Evolutionary conservation across 2,888 invertebrate species (phyloP).

Genomic region (Tiliacea aurago): DNA sequence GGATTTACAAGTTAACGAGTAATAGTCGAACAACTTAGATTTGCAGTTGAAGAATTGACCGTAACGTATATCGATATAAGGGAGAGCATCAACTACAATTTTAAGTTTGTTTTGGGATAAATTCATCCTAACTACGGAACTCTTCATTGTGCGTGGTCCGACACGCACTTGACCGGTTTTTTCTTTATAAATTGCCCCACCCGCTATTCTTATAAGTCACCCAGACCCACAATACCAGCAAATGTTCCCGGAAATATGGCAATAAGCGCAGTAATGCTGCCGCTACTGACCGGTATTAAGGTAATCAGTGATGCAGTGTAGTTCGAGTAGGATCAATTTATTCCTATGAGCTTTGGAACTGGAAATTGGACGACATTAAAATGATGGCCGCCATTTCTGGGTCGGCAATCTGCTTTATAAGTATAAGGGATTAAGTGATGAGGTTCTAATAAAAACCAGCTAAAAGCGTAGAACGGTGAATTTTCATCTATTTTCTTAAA

Average conservation of each 20-base stretch:
- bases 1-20: too few relatives aligned
- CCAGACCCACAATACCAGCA: conserved; percentile 2
- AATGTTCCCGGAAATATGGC: conserved; percentile 25
- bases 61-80: too few relatives aligned
- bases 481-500: too few relatives aligned
- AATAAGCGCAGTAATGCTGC: conserved; percentile 27
- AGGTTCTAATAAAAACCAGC: background rate
- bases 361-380: conserved; percentile 10
- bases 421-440: background rate
- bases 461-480: too few relatives aligned
- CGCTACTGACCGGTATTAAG: conserved; percentile 9
- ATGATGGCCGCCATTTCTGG: conserved; percentile 22
- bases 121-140: too few relatives aligned
- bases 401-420: background rate
- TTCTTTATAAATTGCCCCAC: background rate
- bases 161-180: too few relatives aligned
- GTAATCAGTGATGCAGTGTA: conserved; percentile 17
- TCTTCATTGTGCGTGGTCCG: too few relatives aligned
- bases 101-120: too few relatives aligned
- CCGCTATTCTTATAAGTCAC: background rate
- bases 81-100: too few relatives aligned
- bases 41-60: too few relatives aligned
- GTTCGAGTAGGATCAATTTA: conserved; percentile 28
- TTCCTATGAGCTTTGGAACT: conserved; percentile 19
- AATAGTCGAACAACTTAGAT: too few relatives aligned